phyloP scores from a whole-genome alignment of 2,113 vertebrate species.

The Penelope pileata region DNA sequence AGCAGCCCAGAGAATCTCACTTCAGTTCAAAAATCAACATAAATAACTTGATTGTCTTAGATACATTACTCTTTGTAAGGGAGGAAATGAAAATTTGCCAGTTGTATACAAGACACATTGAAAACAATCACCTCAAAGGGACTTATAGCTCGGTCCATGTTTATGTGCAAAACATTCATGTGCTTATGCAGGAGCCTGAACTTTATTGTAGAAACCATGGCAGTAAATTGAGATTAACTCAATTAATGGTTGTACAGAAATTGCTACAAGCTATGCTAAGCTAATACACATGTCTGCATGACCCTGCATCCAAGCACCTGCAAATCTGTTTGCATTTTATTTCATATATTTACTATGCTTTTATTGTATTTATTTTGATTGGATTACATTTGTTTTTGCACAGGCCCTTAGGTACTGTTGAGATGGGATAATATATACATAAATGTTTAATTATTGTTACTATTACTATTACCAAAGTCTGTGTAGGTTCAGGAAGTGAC shows the following conservation, averaged over 20 bases:
- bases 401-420: background rate
- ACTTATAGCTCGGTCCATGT: background rate
- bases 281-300: conserved; percentile 1
- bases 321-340: conserved; percentile 27
- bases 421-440: background rate
- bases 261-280: background rate
- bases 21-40: background rate
- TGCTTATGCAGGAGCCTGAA: background rate
- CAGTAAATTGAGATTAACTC: background rate
- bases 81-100: background rate
- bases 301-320: conserved; percentile 26
- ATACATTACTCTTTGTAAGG: background rate
- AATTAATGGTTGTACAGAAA: background rate
- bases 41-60: background rate
- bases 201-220: background rate
- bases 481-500: background rate
- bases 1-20: background rate
- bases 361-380: conserved; percentile 44
- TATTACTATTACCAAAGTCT: background rate
- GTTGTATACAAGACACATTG: background rate
- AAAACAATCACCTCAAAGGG: background rate
- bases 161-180: background rate
- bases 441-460: conserved; percentile 41
- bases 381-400: conserved; percentile 21
- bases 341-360: background rate